Percentiles rank a stretch among this genome's conserved stretches.
These are phyloP conservation scores for Cataglyphis rosenhaueri DNA, from an alignment of 2,888 invertebrate genomes.

Conservation along the genomic window DNA sequence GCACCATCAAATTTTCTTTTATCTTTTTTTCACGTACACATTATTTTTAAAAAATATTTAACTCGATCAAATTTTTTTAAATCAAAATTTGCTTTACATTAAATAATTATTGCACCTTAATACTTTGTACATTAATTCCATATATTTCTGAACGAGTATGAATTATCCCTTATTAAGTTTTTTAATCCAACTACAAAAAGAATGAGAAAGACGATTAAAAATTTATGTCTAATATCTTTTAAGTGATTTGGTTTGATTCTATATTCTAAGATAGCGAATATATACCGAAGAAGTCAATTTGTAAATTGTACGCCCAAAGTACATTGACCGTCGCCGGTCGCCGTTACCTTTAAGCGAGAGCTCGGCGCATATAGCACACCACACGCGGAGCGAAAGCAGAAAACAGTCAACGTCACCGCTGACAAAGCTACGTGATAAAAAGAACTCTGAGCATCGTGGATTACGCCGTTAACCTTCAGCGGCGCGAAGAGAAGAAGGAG, in stretches of 20 bases:
- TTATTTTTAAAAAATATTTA: neutral
- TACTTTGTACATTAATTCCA: neutral
- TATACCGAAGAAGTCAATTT: neutral
- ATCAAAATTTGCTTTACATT: neutral
- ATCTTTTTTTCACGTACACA: neutral
- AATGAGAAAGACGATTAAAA: neutral
- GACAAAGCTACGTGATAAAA: constrained; percentile 46
- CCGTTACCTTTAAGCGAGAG: constrained; percentile 26
- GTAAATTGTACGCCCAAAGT: neutral
- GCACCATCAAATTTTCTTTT: neutral
- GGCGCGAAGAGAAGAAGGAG: constrained; percentile 2
- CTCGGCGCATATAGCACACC: constrained; percentile 5
- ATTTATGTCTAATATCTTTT: neutral
- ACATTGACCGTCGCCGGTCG: constrained; percentile 41
- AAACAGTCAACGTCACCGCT: constrained; percentile 12
- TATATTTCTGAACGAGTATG: neutral
- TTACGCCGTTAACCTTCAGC: constrained; percentile 39
- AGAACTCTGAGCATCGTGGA: constrained; percentile 32
- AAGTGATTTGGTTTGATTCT: neutral
- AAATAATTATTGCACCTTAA: neutral
- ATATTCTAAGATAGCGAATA: neutral
- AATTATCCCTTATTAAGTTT: neutral
- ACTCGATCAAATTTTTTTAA: neutral
- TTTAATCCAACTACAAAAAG: neutral
- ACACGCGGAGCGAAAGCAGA: constrained; percentile 22